These are phyloP conservation scores for Lates japonicus DNA, from an alignment of 2,797 vertebrate genomes.

Conservation along the genomic window DNA sequence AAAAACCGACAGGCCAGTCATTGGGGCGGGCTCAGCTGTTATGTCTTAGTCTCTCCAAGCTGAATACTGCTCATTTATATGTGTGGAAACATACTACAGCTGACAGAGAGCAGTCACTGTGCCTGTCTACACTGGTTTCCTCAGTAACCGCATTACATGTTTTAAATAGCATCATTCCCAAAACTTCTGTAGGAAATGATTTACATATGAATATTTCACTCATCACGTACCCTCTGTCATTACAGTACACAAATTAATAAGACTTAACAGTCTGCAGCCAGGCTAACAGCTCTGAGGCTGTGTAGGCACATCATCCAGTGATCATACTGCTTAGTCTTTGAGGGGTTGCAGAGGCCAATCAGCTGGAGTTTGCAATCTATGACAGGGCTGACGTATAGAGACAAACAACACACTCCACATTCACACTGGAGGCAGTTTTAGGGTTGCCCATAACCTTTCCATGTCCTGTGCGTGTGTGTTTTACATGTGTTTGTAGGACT, in stretches of 20 bases:
- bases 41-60: constrained; percentile 52
- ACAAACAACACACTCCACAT: no score
- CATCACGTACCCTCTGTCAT: neutral
- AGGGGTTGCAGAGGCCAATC: no score
- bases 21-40: constrained; percentile 77
- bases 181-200: constrained; percentile 21
- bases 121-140: neutral
- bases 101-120: neutral
- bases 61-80: constrained; percentile 46
- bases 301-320: neutral
- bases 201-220: constrained; percentile 10
- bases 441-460: no score
- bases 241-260: constrained; percentile 8
- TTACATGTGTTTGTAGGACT: no score
- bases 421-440: no score
- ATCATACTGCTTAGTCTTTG: no score
- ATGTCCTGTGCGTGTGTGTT: no score
- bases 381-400: no score
- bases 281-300: neutral
- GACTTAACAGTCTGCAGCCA: neutral
- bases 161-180: constrained; percentile 29
- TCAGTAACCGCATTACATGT: constrained; percentile 5
- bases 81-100: neutral
- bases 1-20: constrained; percentile 72
- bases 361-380: no score